These are phyloP conservation scores for Anseranas semipalmata DNA, from an alignment of 2,113 vertebrate species.

Conservation along the genomic window DNA sequence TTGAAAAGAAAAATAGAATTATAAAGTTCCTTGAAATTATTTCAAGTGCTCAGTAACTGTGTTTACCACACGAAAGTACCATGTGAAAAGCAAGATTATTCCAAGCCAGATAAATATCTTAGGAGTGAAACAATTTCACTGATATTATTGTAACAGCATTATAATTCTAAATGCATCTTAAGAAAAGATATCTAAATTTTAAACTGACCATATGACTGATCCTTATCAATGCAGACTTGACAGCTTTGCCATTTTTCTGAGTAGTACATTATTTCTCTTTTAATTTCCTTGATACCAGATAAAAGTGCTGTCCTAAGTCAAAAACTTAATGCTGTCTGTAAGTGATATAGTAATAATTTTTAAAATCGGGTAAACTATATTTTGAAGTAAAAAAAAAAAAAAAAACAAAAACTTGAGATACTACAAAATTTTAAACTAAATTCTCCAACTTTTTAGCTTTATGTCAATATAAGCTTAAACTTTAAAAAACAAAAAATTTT, in stretches of 20 bases:
- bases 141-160: background rate
- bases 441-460: background rate
- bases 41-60: background rate
- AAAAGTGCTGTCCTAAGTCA: background rate
- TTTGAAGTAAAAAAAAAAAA: background rate
- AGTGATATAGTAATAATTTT: background rate
- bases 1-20: background rate
- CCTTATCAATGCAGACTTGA: background rate
- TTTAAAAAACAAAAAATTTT: background rate
- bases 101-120: background rate
- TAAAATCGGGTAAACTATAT: background rate
- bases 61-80: background rate
- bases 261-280: background rate
- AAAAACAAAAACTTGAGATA: background rate
- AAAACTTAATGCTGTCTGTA: background rate
- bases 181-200: background rate
- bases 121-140: background rate
- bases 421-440: background rate
- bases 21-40: background rate
- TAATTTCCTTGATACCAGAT: background rate
- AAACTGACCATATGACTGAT: background rate
- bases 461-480: background rate
- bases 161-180: background rate
- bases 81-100: background rate
- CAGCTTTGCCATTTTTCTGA: background rate